phyloP scores from a whole-genome alignment of 2,888 invertebrate genomes.

The Diogma glabrata region DNA sequence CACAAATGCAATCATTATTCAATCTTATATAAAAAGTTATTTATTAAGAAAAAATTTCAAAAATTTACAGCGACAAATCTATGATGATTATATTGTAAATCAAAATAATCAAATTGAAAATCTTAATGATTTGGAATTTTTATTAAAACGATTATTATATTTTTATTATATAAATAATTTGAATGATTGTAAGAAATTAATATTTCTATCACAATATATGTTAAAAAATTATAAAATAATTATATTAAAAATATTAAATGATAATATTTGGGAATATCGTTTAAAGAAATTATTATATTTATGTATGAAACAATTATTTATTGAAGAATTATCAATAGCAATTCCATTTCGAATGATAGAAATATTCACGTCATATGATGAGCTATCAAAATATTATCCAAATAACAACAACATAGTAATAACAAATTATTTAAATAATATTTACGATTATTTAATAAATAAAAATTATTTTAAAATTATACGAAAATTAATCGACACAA shows the following conservation, averaged over 20 bases:
- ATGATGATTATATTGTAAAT: constrained; percentile 48
- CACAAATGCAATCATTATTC: constrained; percentile 68
- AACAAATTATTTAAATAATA: constrained; percentile 28
- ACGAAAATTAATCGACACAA: constrained; percentile 54
- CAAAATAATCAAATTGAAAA: constrained; percentile 37
- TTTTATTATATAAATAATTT: constrained; percentile 53
- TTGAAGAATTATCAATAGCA: constrained; percentile 35
- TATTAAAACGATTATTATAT: constrained; percentile 59
- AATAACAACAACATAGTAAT: constrained; percentile 14
- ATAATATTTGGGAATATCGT: constrained; percentile 32
- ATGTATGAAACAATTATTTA: constrained; percentile 31
- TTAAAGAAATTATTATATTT: constrained; percentile 32
- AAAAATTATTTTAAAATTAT: constrained; percentile 58
- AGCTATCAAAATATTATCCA: constrained; percentile 34
- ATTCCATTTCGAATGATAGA: constrained; percentile 70
- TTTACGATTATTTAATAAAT: constrained; percentile 32
- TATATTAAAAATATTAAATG: constrained; percentile 28
- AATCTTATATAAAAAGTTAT: constrained; percentile 69
- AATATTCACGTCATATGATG: constrained; percentile 51
- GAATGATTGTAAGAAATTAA: constrained; percentile 53
- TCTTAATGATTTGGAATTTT: constrained; percentile 39
- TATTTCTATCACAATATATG: constrained; percentile 34
- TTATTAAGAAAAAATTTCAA: constrained; percentile 55
- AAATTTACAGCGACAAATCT: constrained; percentile 51
- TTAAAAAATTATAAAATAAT: constrained; percentile 30